Percentiles rank a stretch among this genome's conserved stretches.
These are phyloP conservation scores for Elymnias hypermnestra DNA, from an alignment of 1,140 invertebrate genomes.

Conservation along the genomic window DNA sequence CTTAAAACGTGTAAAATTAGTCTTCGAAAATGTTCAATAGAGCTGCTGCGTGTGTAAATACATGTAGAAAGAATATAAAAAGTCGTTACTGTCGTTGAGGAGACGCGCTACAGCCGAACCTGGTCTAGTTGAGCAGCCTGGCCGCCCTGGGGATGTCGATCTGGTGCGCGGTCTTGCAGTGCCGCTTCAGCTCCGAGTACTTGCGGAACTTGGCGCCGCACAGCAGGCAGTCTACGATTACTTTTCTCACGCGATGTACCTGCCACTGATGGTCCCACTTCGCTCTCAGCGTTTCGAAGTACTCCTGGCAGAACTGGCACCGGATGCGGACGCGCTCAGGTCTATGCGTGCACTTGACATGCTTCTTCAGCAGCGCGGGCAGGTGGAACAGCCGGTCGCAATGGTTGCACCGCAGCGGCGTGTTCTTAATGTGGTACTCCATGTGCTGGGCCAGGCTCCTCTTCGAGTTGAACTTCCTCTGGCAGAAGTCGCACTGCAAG, in stretches of 20 bases:
- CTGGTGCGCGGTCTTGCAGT: conserved; percentile 41
- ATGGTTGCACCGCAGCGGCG: conserved; percentile 45
- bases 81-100: too few relatives aligned
- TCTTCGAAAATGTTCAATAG: too few relatives aligned
- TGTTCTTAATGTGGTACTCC: conserved; percentile 59
- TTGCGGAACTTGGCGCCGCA: conserved; percentile 64
- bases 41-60: too few relatives aligned
- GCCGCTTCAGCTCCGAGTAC: conserved; percentile 56
- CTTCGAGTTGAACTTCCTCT: conserved; percentile 70
- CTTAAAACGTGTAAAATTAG: too few relatives aligned
- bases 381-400: conserved; percentile 63
- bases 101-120: too few relatives aligned
- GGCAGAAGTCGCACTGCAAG: conserved; percentile 66
- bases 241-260: conserved; percentile 60
- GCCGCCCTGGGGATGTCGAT: conserved; percentile 49
- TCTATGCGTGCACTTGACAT: conserved; percentile 55
- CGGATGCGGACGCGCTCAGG: conserved; percentile 35
- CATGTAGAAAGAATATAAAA: too few relatives aligned
- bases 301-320: conserved; percentile 56
- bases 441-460: conserved; percentile 69
- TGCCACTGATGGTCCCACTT: conserved; percentile 74
- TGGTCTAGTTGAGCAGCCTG: conserved; percentile 33
- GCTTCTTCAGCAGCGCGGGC: conserved; percentile 63
- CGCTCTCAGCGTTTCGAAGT: conserved; percentile 55
- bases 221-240: conserved; percentile 56